These are phyloP conservation scores for Carettochelys insculpta DNA, from an alignment of 2,113 vertebrate species.

Conservation along the genomic window DNA sequence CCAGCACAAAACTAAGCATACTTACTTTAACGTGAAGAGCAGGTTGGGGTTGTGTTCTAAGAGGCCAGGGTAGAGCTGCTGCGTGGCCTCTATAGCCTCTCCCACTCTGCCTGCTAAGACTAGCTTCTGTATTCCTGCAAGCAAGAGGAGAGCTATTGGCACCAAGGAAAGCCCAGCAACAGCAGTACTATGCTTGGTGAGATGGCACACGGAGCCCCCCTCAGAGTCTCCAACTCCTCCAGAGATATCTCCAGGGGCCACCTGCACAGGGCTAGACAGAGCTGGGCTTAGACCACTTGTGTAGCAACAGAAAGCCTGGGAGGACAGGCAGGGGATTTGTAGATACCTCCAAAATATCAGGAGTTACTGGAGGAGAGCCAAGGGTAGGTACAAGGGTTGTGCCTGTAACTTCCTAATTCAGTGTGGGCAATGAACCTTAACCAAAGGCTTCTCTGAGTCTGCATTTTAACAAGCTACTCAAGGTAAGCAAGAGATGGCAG, in stretches of 20 bases:
- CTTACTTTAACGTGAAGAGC: conserved; percentile 99
- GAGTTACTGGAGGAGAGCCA: not conserved
- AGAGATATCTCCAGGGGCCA: not conserved
- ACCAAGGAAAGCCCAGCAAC: not conserved
- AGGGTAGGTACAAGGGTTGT: not conserved
- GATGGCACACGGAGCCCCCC: not conserved
- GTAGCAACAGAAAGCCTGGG: not conserved
- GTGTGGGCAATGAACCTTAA: not conserved
- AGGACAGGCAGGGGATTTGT: not conserved
- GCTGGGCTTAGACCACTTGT: not conserved
- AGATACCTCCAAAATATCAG: not conserved
- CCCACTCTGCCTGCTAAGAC: conserved; percentile 96
- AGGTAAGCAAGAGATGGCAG: fast-evolving
- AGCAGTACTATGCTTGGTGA: not conserved
- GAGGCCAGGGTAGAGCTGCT: conserved; percentile 93
- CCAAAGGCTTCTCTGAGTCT: not conserved
- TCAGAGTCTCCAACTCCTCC: not conserved
- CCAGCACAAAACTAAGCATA: conserved; percentile 48
- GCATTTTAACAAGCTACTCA: not conserved
- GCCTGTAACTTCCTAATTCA: not conserved
- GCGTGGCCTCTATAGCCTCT: conserved; percentile 95
- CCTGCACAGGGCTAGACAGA: not conserved
- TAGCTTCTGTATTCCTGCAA: conserved; percentile 97
- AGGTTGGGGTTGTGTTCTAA: conserved; percentile 97
- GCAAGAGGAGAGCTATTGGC: conserved; percentile 41